Percentiles rank a stretch among this genome's conserved stretches.
These are phyloP conservation scores for Raillietiella orientalis DNA, from an alignment of 2,888 invertebrate species.

Conservation along the genomic window DNA sequence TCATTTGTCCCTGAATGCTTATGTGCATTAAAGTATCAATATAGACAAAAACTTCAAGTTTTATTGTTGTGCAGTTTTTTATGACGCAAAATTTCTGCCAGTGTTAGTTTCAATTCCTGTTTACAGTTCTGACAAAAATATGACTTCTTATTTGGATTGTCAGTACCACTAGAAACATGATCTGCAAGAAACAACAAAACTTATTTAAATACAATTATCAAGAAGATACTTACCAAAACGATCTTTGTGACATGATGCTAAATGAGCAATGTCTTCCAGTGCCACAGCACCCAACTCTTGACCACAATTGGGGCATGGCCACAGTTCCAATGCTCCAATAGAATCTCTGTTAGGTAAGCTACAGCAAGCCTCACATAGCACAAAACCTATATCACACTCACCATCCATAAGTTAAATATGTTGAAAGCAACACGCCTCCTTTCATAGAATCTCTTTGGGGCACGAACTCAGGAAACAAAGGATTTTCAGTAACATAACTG, in stretches of 20 bases:
- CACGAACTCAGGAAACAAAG: constrained; percentile 29
- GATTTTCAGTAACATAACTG: constrained; percentile 17
- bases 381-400: constrained; percentile 5
- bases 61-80: constrained; percentile 21
- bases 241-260: too few species aligned
- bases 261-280: too few species aligned
- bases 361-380: not conserved
- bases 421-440: constrained; percentile 49
- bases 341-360: not conserved
- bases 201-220: too few species aligned
- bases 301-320: too few species aligned
- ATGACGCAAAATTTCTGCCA: constrained; percentile 56
- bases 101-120: constrained; percentile 29
- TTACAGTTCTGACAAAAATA: constrained; percentile 40
- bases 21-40: too few species aligned
- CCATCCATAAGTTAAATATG: constrained; percentile 36
- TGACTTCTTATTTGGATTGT: too few species aligned
- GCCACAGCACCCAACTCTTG: too few species aligned
- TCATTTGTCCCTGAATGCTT: too few species aligned
- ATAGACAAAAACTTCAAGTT: too few species aligned
- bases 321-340: not conserved
- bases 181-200: not conserved
- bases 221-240: too few species aligned
- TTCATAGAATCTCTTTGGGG: constrained; percentile 27
- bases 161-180: not conserved